Conservation (phyloP, 2,113 vertebrate species). For the Bolborhynchus lineola region DNA sequence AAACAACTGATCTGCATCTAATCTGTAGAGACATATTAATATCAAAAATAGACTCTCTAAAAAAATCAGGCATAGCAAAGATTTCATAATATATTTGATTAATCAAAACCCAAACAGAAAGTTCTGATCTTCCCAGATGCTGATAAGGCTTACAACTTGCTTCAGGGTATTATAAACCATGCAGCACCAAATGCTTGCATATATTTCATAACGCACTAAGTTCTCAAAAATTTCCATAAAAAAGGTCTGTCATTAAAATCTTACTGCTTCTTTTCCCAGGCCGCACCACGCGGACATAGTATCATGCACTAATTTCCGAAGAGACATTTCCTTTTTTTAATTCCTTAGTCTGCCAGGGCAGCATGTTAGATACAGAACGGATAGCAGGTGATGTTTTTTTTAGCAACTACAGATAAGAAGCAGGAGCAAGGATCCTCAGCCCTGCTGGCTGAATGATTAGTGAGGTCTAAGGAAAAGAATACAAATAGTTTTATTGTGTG, state of each 20-base stretch:
- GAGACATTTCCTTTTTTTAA: neutral
- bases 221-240: neutral
- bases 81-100: conserved; percentile 65
- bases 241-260: neutral
- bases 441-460: neutral
- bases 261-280: neutral
- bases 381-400: neutral
- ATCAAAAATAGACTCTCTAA: conserved; percentile 48
- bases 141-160: conserved; percentile 38
- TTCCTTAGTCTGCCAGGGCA: neutral
- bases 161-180: conserved; percentile 36
- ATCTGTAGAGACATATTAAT: conserved; percentile 47
- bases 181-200: conserved; percentile 31
- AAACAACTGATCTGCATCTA: conserved; percentile 53
- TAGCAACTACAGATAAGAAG: neutral
- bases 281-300: neutral
- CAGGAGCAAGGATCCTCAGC: neutral
- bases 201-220: conserved; percentile 7
- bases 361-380: neutral
- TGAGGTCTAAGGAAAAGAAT: neutral
- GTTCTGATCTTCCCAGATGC: conserved; percentile 51
- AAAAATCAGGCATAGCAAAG: conserved; percentile 49
- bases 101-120: conserved; percentile 31
- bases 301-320: neutral
- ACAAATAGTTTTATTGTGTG: neutral